phyloP scores from a whole-genome alignment of 1,140 invertebrate genomes.

The Argopecten irradians region DNA sequence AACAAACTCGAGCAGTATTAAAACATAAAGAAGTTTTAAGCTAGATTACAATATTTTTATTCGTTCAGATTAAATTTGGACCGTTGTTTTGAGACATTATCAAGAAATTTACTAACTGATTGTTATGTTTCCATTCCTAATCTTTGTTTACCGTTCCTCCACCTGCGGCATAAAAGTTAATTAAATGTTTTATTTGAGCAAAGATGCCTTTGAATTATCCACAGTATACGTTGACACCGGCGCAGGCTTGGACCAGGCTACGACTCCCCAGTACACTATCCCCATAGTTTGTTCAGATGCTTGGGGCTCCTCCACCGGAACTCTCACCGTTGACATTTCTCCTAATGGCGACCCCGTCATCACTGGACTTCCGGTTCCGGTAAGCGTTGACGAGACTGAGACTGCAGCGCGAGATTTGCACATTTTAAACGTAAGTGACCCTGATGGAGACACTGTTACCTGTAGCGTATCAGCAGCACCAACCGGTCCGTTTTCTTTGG shows the following conservation, averaged over 20 bases:
- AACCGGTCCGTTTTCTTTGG: conserved; percentile 40
- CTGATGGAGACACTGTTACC: conserved; percentile 29
- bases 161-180: no score
- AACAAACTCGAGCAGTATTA: no score
- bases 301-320: conserved; percentile 35
- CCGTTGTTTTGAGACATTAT: no score
- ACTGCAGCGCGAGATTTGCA: conserved; percentile 5
- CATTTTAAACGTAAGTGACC: conserved; percentile 32
- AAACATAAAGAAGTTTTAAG: no score
- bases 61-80: no score
- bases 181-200: no score
- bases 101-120: no score
- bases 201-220: not conserved
- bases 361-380: conserved; percentile 34
- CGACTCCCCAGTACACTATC: not conserved
- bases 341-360: conserved; percentile 42
- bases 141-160: no score
- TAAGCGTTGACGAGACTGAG: conserved; percentile 32
- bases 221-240: not conserved
- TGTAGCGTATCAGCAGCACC: conserved; percentile 35
- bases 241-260: not conserved
- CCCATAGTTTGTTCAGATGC: conserved; percentile 35
- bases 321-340: conserved; percentile 24
- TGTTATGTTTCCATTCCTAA: no score
- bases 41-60: no score